These are phyloP conservation scores for Drosophila pallidifrons DNA, from an alignment of 1,140 invertebrate species.

Conservation along the genomic window DNA sequence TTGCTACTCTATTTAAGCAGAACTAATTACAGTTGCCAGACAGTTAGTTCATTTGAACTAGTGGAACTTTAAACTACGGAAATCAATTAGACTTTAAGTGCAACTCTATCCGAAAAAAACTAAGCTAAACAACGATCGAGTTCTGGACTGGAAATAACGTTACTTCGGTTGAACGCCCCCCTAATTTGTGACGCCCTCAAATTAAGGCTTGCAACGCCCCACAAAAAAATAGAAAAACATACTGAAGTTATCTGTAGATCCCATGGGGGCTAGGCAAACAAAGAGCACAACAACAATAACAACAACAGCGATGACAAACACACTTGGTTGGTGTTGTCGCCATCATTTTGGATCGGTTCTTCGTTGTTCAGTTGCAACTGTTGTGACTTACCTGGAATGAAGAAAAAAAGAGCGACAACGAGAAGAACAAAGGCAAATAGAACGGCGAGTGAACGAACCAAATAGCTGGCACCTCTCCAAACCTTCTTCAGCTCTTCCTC, in stretches of 20 bases:
- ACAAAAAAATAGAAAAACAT: slow-evolving; percentile 12
- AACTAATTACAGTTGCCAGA: background rate
- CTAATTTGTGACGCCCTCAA: slow-evolving; percentile 27
- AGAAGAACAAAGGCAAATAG: slow-evolving; percentile 37
- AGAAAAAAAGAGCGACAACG: slow-evolving; percentile 9
- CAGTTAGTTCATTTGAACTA: too few relatives aligned
- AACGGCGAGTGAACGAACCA: slow-evolving; percentile 29
- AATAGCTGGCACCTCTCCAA: slow-evolving; percentile 21
- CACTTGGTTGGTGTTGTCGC: slow-evolving; percentile 41
- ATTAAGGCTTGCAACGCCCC: slow-evolving; percentile 35
- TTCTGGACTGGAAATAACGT: background rate
- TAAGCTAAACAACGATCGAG: too few relatives aligned
- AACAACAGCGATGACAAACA: slow-evolving; percentile 36
- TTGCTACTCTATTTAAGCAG: background rate
- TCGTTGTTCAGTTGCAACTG: slow-evolving; percentile 8
- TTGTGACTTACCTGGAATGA: slow-evolving; percentile 62
- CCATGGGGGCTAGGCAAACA: slow-evolving; percentile 38
- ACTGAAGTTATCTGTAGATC: slow-evolving; percentile 23
- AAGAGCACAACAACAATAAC: slow-evolving; percentile 22
- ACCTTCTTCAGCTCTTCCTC: background rate
- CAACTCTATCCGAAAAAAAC: too few relatives aligned
- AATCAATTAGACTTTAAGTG: too few relatives aligned
- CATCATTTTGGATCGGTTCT: slow-evolving; percentile 26
- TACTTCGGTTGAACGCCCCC: slow-evolving; percentile 33
- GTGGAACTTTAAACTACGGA: too few relatives aligned